Base-by-base conservation (phyloP, 1,140 invertebrate genomes). In the Drosophila ironensis region DNA sequence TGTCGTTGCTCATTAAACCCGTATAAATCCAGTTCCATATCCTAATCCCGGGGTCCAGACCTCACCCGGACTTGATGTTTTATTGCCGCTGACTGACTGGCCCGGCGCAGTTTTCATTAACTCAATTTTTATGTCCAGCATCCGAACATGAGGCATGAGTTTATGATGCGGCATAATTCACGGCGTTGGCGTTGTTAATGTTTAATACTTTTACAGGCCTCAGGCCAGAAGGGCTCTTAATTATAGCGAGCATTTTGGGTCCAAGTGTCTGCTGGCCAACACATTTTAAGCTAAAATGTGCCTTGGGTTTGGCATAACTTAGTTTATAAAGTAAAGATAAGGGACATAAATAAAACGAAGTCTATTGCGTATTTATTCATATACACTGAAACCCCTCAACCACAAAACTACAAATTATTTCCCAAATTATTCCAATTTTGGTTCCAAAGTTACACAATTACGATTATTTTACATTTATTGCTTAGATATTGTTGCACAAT, bases 121-220 rank as follows among this genome's bases (percentile, higher is more conserved):
- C 8, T 53, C 22, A 47, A 48, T 37, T 77, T 81, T 84, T 69
- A 72, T 84, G 68, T 82, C 60, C 72, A 52, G 68, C 68, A 46
- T 72, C 68, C 57, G 72, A 54, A 72, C 53, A 72, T 59, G 60
- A 57, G 42, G 52, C 67, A 76, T 77, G 64, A 82, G 61, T 82
- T 82, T 77, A 84, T 77, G 59, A 44, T 50, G 30, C 17, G 6
- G 44, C 56, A 72, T 75, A 75, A 69, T 75, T 76, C 42, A 70
- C 24, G 52, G 51, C 30, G 33, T 33, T 48, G 52, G n/a, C n/a
- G n/a, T n/a, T n/a, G n/a, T n/a, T n/a, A n/a, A n/a, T n/a, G n/a
- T 35, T 22, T 54, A 24, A 51, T 56, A 17, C 4, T 17, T 61
- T 50, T 47, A 37, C 5, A 57, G 4, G 45, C 48, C 63, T 37